Percentiles rank a stretch among this genome's conserved stretches.
Evolutionary conservation across 2,113 vertebrate species (phyloP).

Genomic region (Phrynocephalus versicolor): DNA sequence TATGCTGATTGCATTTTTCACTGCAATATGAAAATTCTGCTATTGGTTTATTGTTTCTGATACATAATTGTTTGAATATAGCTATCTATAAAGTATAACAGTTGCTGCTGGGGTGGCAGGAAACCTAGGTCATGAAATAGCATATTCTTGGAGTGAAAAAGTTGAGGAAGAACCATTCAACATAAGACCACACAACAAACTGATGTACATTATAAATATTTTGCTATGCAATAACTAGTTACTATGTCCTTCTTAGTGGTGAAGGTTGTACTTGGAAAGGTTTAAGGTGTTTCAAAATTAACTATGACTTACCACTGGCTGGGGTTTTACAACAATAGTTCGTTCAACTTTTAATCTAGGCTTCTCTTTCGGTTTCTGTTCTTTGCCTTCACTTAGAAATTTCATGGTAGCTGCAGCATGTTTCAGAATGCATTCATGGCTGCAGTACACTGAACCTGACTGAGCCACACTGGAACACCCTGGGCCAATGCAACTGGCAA

Average conservation of each 20-base stretch:
- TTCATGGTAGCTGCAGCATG: slow-evolving; percentile 92
- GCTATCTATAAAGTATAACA: background rate
- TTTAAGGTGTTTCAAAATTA: background rate
- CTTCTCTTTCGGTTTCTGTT: slow-evolving; percentile 78
- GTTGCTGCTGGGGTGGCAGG: background rate
- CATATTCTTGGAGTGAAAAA: background rate
- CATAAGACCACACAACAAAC: background rate
- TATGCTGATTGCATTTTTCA: background rate
- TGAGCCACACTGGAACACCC: slow-evolving; percentile 84
- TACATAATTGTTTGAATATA: background rate
- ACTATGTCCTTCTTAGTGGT: background rate
- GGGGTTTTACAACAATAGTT: slow-evolving; percentile 65
- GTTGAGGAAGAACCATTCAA: background rate
- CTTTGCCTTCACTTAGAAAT: slow-evolving; percentile 82
- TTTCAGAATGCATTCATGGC: slow-evolving; percentile 91
- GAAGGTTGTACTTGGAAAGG: background rate
- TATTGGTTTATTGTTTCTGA: background rate
- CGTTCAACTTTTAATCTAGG: slow-evolving; percentile 75
- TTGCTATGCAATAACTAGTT: background rate
- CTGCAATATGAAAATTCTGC: background rate
- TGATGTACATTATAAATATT: background rate
- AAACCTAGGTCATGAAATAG: background rate
- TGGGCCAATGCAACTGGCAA: slow-evolving; percentile 87
- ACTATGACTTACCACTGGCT: slow-evolving; percentile 77
- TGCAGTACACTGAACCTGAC: slow-evolving; percentile 93